Evolutionary conservation across 2,797 vertebrate species (phyloP), one percentile per base, ranked within the genome.

Genomic region (Poeciliopsis infans): DNA sequence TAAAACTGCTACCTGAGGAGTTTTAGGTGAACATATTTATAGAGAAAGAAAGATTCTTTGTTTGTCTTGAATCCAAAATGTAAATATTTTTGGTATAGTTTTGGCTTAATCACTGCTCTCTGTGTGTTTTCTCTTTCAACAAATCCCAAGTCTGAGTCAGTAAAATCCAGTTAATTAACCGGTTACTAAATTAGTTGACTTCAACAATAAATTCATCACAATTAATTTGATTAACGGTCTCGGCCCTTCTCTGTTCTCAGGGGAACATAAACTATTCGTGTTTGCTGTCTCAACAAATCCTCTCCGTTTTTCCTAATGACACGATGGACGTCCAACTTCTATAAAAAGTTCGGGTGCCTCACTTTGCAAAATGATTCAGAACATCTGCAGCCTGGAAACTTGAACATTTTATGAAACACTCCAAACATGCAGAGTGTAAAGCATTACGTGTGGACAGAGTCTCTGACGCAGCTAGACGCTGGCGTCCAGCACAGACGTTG

Each of bases 391-490:
- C 20, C 39, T 69, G 39, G 7, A 13, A 43, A 68, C 41, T 43
- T 6, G 25, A 25, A 66, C 55, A 15, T 6, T 36, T 8, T 39
- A 23, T 68, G 5, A 68, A 68, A 12, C 10, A 66, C 16, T 47
- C 91, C 87, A 93, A 91, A 90, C 92, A 94, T 88, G 92, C 87
- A 82, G 87, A 89, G 83, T 91, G 89, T 79, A 87, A 91, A 85
- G 90, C 81, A 86, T 86, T 82, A 85, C 84, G 20, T 89, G 83
- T 89, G 83, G 87, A 89, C 61, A 49, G 86, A 84, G 85, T 79
- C 89, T 91, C 83, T 89, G 87, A 87, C 72, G 88, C 84, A 88
- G 82, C 91, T 90, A 92, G 87, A 88, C 82, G 88, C 83, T 82
- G 82, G 91, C 83, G 86, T 79, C 88, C 85, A 80, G 90, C 84